Conservation (phyloP, 1,140 invertebrate genomes). For the Nasonia giraulti region DNA sequence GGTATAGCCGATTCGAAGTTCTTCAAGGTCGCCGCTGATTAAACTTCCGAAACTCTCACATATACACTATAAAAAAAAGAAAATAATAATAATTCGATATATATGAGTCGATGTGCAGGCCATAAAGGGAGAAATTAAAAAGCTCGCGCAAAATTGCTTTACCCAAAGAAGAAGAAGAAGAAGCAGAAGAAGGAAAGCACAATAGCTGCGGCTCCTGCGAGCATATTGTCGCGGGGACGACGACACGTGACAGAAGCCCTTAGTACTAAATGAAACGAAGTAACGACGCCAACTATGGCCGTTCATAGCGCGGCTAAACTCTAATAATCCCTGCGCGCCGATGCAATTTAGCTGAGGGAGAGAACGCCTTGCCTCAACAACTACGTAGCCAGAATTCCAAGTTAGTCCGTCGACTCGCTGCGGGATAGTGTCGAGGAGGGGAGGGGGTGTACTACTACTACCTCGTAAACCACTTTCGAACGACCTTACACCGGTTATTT, state of each 20-base stretch:
- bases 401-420: constrained; percentile 26
- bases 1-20: background rate
- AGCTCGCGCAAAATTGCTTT: background rate
- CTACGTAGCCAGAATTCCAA: constrained; percentile 57
- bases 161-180: background rate
- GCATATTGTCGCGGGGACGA: background rate
- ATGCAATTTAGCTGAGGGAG: constrained; percentile 58
- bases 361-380: constrained; percentile 36
- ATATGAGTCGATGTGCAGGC: background rate
- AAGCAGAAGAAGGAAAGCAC: background rate
- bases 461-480: background rate
- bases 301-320: constrained; percentile 58
- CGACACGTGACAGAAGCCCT: background rate
- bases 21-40: background rate
- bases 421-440: background rate
- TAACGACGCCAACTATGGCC: constrained; percentile 54
- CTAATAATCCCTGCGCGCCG: constrained; percentile 58
- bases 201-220: background rate
- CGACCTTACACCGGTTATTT: background rate
- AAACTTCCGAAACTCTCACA: background rate
- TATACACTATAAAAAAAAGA: background rate
- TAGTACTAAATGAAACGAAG: constrained; percentile 37
- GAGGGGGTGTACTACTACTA: too few relatives aligned
- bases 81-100: background rate
- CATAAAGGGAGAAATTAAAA: background rate